Evolutionary conservation across 2,113 vertebrate genomes (phyloP).

Genomic region (Neogale vison): DNA sequence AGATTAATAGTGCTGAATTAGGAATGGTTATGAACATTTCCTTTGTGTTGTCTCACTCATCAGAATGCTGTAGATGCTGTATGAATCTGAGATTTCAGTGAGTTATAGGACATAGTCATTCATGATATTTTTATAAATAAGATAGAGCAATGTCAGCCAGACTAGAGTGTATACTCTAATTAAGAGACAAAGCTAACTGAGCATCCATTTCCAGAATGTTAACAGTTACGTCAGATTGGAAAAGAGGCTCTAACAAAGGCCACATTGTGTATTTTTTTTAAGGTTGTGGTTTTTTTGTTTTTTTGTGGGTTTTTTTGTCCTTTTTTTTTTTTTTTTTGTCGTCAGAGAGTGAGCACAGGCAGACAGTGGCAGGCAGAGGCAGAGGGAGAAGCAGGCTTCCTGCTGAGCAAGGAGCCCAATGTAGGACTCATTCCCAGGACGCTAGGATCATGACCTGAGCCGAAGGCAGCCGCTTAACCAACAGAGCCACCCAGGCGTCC

Average conservation of each 20-base stretch:
- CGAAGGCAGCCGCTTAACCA: too few relatives aligned
- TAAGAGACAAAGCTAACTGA: slow-evolving; percentile 19
- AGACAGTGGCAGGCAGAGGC: too few relatives aligned
- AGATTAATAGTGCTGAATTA: not conserved
- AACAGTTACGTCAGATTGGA: slow-evolving; percentile 15
- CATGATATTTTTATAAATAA: not conserved
- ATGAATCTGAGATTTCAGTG: not conserved
- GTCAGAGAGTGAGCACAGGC: too few relatives aligned
- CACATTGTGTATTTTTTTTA: slow-evolving; percentile 8
- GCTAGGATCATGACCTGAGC: too few relatives aligned
- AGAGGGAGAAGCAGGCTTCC: too few relatives aligned
- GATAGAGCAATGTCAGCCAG: not conserved
- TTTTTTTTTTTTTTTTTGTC: too few relatives aligned
- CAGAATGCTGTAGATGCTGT: not conserved
- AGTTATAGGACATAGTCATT: not conserved
- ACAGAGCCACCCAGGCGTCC: too few relatives aligned
- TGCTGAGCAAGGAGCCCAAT: too few relatives aligned
- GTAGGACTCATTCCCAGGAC: too few relatives aligned
- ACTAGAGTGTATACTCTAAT: not conserved
- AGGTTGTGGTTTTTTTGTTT: too few relatives aligned
- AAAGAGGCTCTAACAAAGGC: not conserved
- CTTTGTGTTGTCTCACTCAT: not conserved
- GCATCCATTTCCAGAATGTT: not conserved
- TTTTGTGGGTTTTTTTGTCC: too few relatives aligned
- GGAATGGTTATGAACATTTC: slow-evolving; percentile 7